Conservation (phyloP, 2,113 vertebrate genomes). For the Cyrtonyx montezumae region DNA sequence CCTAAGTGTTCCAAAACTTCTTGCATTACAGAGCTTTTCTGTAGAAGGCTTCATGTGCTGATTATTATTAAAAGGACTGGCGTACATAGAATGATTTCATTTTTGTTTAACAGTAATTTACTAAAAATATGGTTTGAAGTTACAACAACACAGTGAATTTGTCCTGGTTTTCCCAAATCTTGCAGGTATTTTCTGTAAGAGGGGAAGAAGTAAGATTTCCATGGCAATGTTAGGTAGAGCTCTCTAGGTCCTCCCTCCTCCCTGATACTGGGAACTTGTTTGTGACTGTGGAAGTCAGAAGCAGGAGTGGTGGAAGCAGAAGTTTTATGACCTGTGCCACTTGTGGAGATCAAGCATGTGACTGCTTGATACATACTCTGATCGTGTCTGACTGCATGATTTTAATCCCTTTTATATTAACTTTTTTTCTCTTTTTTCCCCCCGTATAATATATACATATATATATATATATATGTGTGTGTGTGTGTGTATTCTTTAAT, state of each 20-base stretch:
- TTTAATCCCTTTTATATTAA: not conserved
- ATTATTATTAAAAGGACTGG: not conserved
- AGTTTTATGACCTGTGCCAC: not conserved
- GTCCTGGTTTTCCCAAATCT: not conserved
- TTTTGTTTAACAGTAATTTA: not conserved
- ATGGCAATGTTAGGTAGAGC: not conserved
- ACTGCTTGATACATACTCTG: not conserved
- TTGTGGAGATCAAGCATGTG: not conserved
- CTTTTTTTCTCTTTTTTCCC: not conserved
- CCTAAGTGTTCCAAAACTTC: not conserved
- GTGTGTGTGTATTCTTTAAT: not conserved
- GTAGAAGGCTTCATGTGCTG: not conserved
- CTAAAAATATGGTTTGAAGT: not conserved
- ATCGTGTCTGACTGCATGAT: not conserved
- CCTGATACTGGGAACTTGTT: fast-evolving
- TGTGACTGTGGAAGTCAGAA: not conserved
- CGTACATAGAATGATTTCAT: not conserved
- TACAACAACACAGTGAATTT: not conserved
- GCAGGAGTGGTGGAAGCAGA: not conserved
- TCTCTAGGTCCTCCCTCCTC: not conserved
- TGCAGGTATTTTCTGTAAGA: not conserved
- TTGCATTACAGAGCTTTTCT: not conserved
- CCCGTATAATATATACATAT: no score
- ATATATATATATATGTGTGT: no score
- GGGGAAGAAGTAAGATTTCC: not conserved